Conservation (phyloP, 2,797 vertebrate species). For the Acipenser ruthenus region DNA sequence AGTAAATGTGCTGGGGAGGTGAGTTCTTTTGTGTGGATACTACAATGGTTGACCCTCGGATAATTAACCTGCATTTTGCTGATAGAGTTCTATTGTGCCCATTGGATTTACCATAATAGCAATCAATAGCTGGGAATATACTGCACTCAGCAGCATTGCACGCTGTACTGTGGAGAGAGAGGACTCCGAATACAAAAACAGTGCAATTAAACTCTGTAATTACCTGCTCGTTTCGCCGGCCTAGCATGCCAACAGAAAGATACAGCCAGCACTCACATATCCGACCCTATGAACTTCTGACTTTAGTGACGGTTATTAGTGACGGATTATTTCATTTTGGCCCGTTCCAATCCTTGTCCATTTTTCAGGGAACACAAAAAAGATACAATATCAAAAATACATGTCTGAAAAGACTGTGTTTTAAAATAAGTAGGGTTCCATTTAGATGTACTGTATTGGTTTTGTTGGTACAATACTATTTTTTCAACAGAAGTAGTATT, state of each 20-base stretch:
- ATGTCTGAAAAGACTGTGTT: too few species aligned
- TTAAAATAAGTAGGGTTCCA: too few species aligned
- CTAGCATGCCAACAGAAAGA: constrained; percentile 53
- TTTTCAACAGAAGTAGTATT: too few species aligned
- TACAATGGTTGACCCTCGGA: constrained; percentile 57
- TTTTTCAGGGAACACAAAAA: too few species aligned
- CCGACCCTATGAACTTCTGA: too few species aligned
- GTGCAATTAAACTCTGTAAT: constrained; percentile 67
- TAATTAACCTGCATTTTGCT: constrained; percentile 72
- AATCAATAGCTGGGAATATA: constrained; percentile 64
- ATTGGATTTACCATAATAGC: constrained; percentile 68
- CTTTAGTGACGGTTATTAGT: too few species aligned
- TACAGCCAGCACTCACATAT: constrained; percentile 18
- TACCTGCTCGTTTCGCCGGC: constrained; percentile 51
- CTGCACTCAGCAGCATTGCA: constrained; percentile 58
- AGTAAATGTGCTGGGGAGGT: constrained; percentile 41
- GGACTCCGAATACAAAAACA: constrained; percentile 49
- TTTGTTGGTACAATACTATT: too few species aligned
- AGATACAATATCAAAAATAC: too few species aligned
- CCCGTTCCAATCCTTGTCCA: too few species aligned
- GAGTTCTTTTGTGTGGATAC: constrained; percentile 49
- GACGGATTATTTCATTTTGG: too few species aligned
- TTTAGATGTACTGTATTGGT: too few species aligned
- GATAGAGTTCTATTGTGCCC: constrained; percentile 66
- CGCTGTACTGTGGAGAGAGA: constrained; percentile 34